Evolutionary conservation across 2,888 invertebrate genomes (phyloP).

Genomic region (Drosophila kambysellisi): DNA sequence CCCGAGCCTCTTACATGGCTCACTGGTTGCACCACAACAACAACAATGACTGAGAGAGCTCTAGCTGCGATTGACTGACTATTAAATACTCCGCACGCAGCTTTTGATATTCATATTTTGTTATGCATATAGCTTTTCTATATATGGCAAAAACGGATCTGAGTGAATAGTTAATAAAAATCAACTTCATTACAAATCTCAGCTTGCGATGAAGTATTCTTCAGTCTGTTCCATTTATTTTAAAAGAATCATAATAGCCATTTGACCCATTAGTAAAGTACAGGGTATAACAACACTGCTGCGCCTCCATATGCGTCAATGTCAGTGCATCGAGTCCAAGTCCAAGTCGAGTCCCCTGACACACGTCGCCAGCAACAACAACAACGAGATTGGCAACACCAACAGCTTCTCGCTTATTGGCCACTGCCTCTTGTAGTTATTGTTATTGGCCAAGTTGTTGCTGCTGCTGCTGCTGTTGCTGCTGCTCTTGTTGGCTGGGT

Average conservation of each 20-base stretch:
- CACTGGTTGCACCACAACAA: constrained; percentile 56
- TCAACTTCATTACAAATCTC: not conserved
- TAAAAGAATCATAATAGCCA: not conserved
- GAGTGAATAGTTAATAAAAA: not conserved
- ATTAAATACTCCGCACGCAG: not conserved
- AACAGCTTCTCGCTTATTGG: constrained; percentile 52
- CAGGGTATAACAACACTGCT: constrained; percentile 15
- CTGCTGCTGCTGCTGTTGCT: constrained; percentile 37
- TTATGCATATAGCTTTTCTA: not conserved
- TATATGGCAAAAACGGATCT: not conserved
- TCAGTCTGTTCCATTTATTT: not conserved
- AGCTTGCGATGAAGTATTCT: not conserved
- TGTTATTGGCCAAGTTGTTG: constrained; percentile 63
- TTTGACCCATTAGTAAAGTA: not conserved
- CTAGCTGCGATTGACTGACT: not conserved
- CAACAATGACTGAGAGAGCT: constrained; percentile 31
- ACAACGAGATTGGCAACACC: constrained; percentile 7
- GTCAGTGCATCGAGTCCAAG: constrained; percentile 74
- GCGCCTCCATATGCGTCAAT: constrained; percentile 66
- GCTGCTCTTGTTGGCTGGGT: constrained; percentile 62
- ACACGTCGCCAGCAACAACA: constrained; percentile 46
- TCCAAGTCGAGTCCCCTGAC: constrained; percentile 63
- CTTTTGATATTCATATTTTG: too few relatives aligned
- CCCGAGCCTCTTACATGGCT: constrained; percentile 72
- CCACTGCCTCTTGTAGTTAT: constrained; percentile 61